Base-by-base conservation (phyloP, 1,140 invertebrate species). In the Halictus rubicundus region DNA sequence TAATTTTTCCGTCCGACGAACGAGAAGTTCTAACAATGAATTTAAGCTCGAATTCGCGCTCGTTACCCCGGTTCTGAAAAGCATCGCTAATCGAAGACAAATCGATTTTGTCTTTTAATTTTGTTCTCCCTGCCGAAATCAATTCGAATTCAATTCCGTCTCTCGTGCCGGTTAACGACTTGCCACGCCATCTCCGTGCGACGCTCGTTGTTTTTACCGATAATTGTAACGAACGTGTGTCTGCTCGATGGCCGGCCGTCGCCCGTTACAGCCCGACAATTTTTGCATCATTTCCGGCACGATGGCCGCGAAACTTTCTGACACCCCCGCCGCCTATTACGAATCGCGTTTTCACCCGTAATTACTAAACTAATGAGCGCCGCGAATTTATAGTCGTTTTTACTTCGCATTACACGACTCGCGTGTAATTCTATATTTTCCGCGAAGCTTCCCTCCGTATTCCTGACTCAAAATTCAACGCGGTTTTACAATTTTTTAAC, bases 61-160 rank as follows among this genome's bases (percentile, higher is more conserved):
- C 61, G 78, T 79, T 79, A 74, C 70, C 32, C n/a, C 39, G 37
- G 68, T 32, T n/a, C 21, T 73, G 65, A 10, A 65, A 42, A 52
- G 64, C 72, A 60, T 63, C 27, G 78, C 82, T 85, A 85, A 85
- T 84, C 64, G 82, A 77, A 85, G 78, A 60, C 78, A 85, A 84
- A 85, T 85, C 82, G 69, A 85, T 85, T 73, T 54, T 54, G 73
- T 84, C 76, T 78, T 85, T 85, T 85, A 81, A 85, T 85, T 85
- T 65, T 49, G 46, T 8, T 64, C 46, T 57, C 46, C 27, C 49
- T 59, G 68, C 19, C 68, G 57, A 81, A 84, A 84, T 85, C 83
- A 69, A 85, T 84, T 77, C 59, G 78, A 81, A 84, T 85, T 72
- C 83, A 85, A 84, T 85, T 85, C 57, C 69, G 68, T 77, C 32